Conservation (phyloP, 1,140 invertebrate species). For the Myzus persicae region DNA sequence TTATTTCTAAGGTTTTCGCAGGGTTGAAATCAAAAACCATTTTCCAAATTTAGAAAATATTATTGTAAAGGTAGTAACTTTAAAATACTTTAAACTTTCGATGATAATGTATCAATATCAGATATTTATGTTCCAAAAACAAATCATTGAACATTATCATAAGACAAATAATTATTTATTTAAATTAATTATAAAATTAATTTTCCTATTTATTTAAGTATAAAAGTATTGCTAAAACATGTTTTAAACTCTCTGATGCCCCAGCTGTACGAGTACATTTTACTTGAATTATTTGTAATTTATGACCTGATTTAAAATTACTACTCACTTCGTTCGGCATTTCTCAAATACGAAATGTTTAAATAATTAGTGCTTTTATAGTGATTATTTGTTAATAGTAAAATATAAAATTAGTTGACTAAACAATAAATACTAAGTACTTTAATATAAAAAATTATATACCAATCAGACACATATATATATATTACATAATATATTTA, state of each 20-base stretch:
- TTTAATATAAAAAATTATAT: background rate
- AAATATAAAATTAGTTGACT: background rate
- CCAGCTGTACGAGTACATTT: background rate
- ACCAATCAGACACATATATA: background rate
- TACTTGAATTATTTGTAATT: background rate
- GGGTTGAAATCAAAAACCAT: too few relatives aligned
- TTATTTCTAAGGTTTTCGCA: too few relatives aligned
- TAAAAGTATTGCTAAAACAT: conserved; percentile 27
- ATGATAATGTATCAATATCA: too few relatives aligned
- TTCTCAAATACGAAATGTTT: background rate
- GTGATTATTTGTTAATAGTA: background rate
- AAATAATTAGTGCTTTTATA: conserved; percentile 18
- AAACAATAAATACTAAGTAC: background rate
- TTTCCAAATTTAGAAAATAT: too few relatives aligned
- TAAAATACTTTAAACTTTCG: too few relatives aligned
- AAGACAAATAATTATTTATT: background rate
- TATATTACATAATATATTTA: background rate
- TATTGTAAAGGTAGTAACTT: too few relatives aligned
- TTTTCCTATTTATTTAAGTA: conserved; percentile 14
- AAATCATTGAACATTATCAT: too few relatives aligned
- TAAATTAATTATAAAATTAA: background rate
- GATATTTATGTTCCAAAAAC: too few relatives aligned
- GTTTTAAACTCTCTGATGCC: conserved; percentile 21
- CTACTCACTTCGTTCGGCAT: background rate
- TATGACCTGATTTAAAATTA: background rate